Evolutionary conservation across 2,888 invertebrate species (phyloP).

Genomic region (Chydorus sphaericus): DNA sequence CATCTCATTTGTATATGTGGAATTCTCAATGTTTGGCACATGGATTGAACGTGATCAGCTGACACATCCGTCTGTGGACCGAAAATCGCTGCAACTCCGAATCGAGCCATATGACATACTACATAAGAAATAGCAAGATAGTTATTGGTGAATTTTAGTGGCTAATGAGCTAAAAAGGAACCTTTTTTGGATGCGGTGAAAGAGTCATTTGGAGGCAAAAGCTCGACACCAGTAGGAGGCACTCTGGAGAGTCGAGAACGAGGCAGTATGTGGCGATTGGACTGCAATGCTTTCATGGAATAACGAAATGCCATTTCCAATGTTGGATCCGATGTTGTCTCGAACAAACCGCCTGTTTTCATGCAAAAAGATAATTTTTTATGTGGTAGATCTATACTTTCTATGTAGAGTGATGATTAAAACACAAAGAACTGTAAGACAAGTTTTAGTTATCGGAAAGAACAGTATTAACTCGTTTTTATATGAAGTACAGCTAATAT

Average conservation of each 20-base stretch:
- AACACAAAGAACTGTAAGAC: no score
- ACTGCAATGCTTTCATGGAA: slow-evolving; percentile 27
- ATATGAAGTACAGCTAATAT: no score
- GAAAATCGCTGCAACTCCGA: slow-evolving; percentile 63
- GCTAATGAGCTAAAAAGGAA: not conserved
- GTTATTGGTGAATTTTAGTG: slow-evolving; percentile 17
- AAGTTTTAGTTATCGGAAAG: no score
- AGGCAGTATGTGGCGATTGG: slow-evolving; percentile 21
- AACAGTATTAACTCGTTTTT: no score
- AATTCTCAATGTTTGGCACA: slow-evolving; percentile 67
- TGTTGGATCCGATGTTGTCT: slow-evolving; percentile 4
- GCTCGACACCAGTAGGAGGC: slow-evolving; percentile 21
- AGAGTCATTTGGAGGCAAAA: slow-evolving; percentile 28
- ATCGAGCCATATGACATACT: slow-evolving; percentile 49
- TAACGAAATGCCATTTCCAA: slow-evolving; percentile 28
- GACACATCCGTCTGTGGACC: slow-evolving; percentile 56
- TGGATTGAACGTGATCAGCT: slow-evolving; percentile 62
- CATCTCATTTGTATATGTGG: slow-evolving; percentile 70
- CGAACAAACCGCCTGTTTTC: slow-evolving; percentile 11
- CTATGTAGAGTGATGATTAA: no score
- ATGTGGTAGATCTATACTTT: no score
- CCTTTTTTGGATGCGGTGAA: slow-evolving; percentile 31
- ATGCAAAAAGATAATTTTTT: not conserved
- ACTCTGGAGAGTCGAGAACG: slow-evolving; percentile 25
- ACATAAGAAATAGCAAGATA: slow-evolving; percentile 26